Conservation (phyloP, 2,113 vertebrate genomes). For the Pelmatolapia mariae region DNA sequence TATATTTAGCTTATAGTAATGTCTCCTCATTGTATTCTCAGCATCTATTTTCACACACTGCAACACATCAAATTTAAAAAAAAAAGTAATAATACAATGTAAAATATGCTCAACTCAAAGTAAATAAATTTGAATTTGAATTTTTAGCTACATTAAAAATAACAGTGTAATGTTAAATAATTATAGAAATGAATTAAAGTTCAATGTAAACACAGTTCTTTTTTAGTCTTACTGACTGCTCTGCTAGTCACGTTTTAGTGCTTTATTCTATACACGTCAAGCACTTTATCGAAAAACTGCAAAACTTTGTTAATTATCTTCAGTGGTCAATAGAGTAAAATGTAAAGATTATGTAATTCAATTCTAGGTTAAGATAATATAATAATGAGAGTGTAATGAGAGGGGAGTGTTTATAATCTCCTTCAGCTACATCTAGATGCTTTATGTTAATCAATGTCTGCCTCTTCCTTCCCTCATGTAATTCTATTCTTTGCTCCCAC, state of each 20-base stretch:
- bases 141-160: neutral
- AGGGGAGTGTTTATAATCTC: neutral
- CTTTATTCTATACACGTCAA: neutral
- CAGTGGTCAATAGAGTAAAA: neutral
- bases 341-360: neutral
- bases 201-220: neutral
- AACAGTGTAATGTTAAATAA: neutral
- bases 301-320: neutral
- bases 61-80: accelerated
- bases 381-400: neutral
- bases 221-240: neutral
- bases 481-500: constrained; percentile 23
- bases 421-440: constrained; percentile 2
- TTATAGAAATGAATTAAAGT: neutral
- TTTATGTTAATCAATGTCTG: constrained; percentile 13
- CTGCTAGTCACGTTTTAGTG: neutral
- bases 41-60: neutral
- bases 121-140: neutral
- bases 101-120: neutral
- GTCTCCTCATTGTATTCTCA: neutral
- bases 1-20: neutral
- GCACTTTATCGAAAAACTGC: neutral
- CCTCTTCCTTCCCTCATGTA: constrained; percentile 23
- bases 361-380: neutral
- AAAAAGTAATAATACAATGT: neutral